phyloP scores from a whole-genome alignment of 2,113 vertebrate species.

The Potamarius usumacintae region DNA sequence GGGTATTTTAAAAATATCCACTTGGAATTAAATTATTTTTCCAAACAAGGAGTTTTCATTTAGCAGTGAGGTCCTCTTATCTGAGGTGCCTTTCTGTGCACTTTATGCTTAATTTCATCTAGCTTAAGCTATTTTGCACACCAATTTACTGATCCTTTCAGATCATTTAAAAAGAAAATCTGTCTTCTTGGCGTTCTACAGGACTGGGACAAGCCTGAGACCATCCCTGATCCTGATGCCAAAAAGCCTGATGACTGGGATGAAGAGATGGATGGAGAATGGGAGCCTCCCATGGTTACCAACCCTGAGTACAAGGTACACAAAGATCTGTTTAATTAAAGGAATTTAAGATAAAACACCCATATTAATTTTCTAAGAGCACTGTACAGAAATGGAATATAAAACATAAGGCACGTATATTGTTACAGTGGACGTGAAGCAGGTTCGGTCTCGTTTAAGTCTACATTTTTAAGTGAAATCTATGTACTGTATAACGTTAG shows the following conservation, averaged over 20 bases:
- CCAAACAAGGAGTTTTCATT: neutral
- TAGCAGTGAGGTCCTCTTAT: neutral
- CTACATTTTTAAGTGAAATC: too few species aligned
- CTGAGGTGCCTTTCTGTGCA: neutral
- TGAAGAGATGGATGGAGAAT: slow-evolving; percentile 83
- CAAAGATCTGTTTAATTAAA: neutral
- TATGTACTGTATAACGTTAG: neutral
- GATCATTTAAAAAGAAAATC: neutral
- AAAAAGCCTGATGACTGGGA: slow-evolving; percentile 84
- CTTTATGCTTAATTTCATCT: neutral
- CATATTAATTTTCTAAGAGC: neutral
- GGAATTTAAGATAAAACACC: neutral
- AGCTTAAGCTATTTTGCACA: neutral
- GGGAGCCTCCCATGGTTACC: slow-evolving; percentile 79
- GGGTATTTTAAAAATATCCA: neutral
- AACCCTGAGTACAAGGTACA: slow-evolving; percentile 82
- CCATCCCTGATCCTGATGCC: slow-evolving; percentile 81
- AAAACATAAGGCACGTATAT: neutral
- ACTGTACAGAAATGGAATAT: neutral
- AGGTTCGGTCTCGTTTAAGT: neutral
- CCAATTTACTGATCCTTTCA: neutral
- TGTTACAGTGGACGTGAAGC: neutral
- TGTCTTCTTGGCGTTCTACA: slow-evolving; percentile 45
- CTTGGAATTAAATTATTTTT: neutral
- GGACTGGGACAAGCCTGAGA: slow-evolving; percentile 84